Percentiles rank a stretch among this genome's conserved stretches.
Evolutionary conservation across 2,113 vertebrate genomes (phyloP).

Genomic region (Emydura subglobosa): DNA sequence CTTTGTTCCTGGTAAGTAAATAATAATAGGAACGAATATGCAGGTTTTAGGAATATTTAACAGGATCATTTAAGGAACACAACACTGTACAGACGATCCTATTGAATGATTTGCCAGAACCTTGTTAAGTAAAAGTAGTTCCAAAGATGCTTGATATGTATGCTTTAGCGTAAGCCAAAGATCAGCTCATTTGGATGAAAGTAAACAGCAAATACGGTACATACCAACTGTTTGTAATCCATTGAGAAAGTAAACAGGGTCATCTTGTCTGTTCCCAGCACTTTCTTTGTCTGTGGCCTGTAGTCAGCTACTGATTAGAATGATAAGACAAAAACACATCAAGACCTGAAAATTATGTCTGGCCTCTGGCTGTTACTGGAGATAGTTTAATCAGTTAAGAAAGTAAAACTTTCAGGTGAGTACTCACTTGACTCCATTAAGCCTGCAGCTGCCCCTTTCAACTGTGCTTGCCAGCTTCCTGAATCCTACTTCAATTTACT

Average conservation of each 20-base stretch:
- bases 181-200: slow-evolving; percentile 32
- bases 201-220: slow-evolving; percentile 62
- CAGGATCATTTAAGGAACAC: not conserved
- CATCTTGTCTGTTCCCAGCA: slow-evolving; percentile 45
- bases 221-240: slow-evolving; percentile 58
- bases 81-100: not conserved
- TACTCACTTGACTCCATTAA: slow-evolving; percentile 46
- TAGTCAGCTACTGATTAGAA: slow-evolving; percentile 63
- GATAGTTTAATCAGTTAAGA: slow-evolving; percentile 68
- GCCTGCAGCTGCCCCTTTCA: slow-evolving; percentile 58
- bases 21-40: not conserved
- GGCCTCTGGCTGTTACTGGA: slow-evolving; percentile 65
- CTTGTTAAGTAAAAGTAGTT: not conserved
- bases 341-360: slow-evolving; percentile 70
- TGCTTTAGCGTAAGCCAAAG: not conserved
- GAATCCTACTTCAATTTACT: not conserved
- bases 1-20: not conserved
- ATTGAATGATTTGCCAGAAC: not conserved
- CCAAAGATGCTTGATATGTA: not conserved
- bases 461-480: not conserved
- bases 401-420: slow-evolving; percentile 15
- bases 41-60: not conserved
- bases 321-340: slow-evolving; percentile 69
- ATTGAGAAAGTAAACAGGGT: slow-evolving; percentile 61
- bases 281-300: slow-evolving; percentile 65